Base-by-base conservation (phyloP, 1,140 invertebrate genomes). In the Lutraria rhynchaena region DNA sequence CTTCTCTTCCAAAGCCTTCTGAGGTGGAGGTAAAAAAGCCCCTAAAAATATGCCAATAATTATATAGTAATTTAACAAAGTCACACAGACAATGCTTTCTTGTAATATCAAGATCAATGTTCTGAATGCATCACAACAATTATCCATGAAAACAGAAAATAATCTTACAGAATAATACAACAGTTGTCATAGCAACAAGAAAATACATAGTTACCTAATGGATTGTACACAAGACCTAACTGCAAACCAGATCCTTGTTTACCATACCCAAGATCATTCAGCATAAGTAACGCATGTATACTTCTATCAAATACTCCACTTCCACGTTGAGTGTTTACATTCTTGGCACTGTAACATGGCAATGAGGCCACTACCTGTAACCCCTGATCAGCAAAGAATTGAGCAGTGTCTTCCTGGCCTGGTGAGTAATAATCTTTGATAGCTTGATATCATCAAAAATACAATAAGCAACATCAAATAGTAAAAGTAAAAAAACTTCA, bases 281-380 rank as follows among this genome's bases (percentile, higher is more conserved):
- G 71, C 22, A 69, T 69, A 22, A 84, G 17, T n/a, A 88, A 65
- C 9, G 85, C 86, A 24, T 86, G 84, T 27, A 88, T 87, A 69
- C 87, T 88, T 29, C 78, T 70, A 51, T 88, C 87, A 83, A 88
- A 88, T 27, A 87, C 86, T 1, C 86, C 86, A 49, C 81, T 86
- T 7, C 87, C 87, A 58, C 87, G 60, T 49, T 88, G 87, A 35
- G 69, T 67, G 73, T 88, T 87, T 17, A 88, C 87, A 73, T 88
- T 88, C 67, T 88, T 88, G 22, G 85, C 74, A 46, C 76, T 78
- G 37, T 88, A 88, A 70, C 87, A 88, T 1, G 87, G 87, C 0
- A 88, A 76, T n/a, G 87, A 88, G 0, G 87, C 87, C 1, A 85
- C 76, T 13, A 88, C 81, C 41, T 87, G 76, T 0, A 88, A 19